Percentiles rank a stretch among this genome's conserved stretches.
Evolutionary conservation across 2,888 invertebrate species (phyloP).

Genomic region (Zhuqinia jingwanae): DNA sequence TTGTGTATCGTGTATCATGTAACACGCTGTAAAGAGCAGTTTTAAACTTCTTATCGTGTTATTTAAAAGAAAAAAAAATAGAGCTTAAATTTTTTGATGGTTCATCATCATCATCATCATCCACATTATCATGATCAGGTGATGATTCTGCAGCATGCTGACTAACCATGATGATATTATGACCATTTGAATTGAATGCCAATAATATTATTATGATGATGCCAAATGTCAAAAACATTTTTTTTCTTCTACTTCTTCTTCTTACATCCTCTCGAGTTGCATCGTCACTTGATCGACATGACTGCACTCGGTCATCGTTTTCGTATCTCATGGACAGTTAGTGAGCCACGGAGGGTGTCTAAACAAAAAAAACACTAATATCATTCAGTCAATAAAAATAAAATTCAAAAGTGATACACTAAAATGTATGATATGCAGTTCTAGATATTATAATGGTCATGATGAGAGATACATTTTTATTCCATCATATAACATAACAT

Average conservation of each 20-base stretch:
- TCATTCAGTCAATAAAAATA: constrained; percentile 36
- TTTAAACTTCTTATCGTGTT: constrained; percentile 36
- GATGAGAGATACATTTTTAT: neutral
- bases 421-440: neutral
- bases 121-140: constrained; percentile 8
- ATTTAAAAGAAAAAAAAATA: constrained; percentile 2
- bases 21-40: constrained; percentile 47
- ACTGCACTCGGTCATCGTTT: no score
- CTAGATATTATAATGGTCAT: constrained; percentile 39
- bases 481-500: neutral
- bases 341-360: constrained; percentile 59
- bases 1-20: constrained; percentile 39
- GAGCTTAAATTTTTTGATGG: constrained; percentile 14
- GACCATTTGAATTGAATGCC: constrained; percentile 33
- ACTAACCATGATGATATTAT: neutral
- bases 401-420: neutral
- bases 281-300: constrained; percentile 29
- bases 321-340: constrained; percentile 3
- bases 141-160: neutral
- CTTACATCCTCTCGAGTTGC: constrained; percentile 20
- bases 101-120: constrained; percentile 29
- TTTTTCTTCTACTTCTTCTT: constrained; percentile 20
- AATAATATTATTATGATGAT: constrained; percentile 60
- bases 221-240: constrained; percentile 67
- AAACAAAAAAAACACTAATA: constrained; percentile 59